These are phyloP conservation scores for Notodonta dromedarius DNA, from an alignment of 2,888 invertebrate species.

Conservation along the genomic window DNA sequence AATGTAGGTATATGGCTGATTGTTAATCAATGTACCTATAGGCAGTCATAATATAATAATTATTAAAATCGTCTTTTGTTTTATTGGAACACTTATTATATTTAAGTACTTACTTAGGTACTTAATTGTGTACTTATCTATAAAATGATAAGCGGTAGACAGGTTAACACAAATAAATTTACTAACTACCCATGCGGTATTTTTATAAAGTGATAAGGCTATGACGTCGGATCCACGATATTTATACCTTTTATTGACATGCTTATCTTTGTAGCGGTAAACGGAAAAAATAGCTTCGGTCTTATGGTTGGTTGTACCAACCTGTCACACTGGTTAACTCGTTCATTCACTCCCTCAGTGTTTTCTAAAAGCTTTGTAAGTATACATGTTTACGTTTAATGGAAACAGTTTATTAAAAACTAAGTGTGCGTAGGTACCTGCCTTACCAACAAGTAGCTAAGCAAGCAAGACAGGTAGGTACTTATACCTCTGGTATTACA, in stretches of 20 bases:
- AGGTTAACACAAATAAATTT: no score
- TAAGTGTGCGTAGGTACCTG: no score
- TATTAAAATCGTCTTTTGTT: conserved; percentile 40
- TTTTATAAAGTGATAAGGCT: neutral
- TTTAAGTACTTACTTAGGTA: no score
- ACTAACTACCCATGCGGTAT: neutral
- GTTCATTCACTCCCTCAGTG: conserved; percentile 20
- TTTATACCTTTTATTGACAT: neutral
- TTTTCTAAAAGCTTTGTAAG: no score
- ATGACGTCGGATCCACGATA: neutral
- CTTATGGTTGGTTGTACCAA: conserved; percentile 15
- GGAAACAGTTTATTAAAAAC: no score
- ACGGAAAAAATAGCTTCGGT: conserved; percentile 3
- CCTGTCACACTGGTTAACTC: conserved; percentile 6
- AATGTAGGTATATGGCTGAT: conserved; percentile 58
- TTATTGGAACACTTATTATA: conserved; percentile 10
- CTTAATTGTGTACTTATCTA: neutral
- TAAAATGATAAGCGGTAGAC: no score
- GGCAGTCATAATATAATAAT: conserved; percentile 50
- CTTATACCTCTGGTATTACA: no score
- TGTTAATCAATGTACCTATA: conserved; percentile 61
- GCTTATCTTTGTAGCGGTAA: conserved; percentile 4
- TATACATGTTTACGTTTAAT: no score
- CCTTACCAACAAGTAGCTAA: no score
- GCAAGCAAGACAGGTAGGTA: no score